These are phyloP conservation scores for Atrina japonica DNA, from an alignment of 2,888 invertebrate genomes.

Conservation along the genomic window DNA sequence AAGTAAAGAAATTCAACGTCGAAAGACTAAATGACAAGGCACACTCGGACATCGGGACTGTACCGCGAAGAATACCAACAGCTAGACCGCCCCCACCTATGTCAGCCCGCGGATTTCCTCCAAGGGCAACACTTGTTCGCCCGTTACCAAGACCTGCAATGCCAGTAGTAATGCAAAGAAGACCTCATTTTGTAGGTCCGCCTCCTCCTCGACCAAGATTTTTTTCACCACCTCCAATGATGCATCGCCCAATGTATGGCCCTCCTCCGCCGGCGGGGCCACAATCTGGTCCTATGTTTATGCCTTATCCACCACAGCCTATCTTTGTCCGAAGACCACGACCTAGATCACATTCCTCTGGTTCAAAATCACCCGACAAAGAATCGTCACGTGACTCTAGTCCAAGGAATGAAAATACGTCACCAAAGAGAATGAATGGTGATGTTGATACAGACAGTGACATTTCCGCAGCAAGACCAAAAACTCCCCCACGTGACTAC, in stretches of 20 bases:
- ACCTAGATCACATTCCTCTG: conserved; percentile 53
- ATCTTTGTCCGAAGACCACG: conserved; percentile 39
- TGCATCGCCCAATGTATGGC: conserved; percentile 51
- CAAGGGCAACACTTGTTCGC: conserved; percentile 27
- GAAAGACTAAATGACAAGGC: conserved; percentile 49
- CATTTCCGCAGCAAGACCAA: conserved; percentile 62
- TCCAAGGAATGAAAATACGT: conserved; percentile 39
- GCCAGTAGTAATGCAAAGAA: neutral
- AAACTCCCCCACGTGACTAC: conserved; percentile 73
- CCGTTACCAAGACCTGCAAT: conserved; percentile 25
- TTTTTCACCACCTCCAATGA: conserved; percentile 68
- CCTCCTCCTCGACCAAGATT: conserved; percentile 59
- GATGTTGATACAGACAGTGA: conserved; percentile 57
- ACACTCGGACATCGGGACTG: conserved; percentile 12
- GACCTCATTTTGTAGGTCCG: conserved; percentile 21
- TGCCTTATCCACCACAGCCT: conserved; percentile 30
- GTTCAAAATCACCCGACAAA: conserved; percentile 38
- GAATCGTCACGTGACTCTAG: conserved; percentile 45
- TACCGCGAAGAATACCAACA: conserved; percentile 17
- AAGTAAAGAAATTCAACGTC: conserved; percentile 73
- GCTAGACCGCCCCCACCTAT: conserved; percentile 33
- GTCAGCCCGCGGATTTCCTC: conserved; percentile 31
- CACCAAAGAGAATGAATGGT: conserved; percentile 45
- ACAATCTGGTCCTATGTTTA: conserved; percentile 28
- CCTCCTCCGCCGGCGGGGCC: conserved; percentile 38